Evolutionary conservation across 2,888 invertebrate genomes (phyloP), one percentile per base, ranked within the genome.

Genomic region (Deilephila porcellus): DNA sequence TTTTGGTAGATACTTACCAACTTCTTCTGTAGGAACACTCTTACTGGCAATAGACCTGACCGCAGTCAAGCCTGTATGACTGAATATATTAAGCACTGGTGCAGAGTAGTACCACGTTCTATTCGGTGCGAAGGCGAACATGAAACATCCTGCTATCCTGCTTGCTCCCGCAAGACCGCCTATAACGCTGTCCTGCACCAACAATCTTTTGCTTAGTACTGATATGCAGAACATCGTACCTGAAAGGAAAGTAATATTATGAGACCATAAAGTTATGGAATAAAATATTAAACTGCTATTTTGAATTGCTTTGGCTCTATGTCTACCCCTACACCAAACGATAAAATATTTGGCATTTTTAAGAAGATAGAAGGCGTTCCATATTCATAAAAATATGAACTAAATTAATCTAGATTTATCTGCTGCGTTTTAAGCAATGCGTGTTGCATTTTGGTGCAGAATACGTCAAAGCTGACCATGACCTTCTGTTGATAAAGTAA

Each of bases 41-140:
- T 96, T 96, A 0, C 95, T 94, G 4, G 95, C 95, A 62, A 96
- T 94, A 0, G 96, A 95, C 71, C 96, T 87, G 73, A 96, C 90
- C 1, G 95, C 95, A n/a, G 95, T 95, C 37, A 95, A 86, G 0
- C 95, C 95, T 0, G 95, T 93, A 25, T 94, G 93, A 70, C 95
- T 95, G 78, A 95, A 94, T 75, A 96, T 91, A 32, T 95, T 95
- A 78, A 95, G 90, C 11, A 94, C 56, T 0, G 95, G 94, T 64
- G 95, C 95, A 0, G 91, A 84, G 77, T 95, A 95, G 84, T 91
- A 95, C 95, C 95, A 95, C 2, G 85, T 76, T 60, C 91, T 85
- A 20, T 85, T 91, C 0, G 93, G 91, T 0, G 95, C 94, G 70
- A 95, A 94, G 0, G 95, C 95, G 77, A 95, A 94, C 71, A 95